phyloP scores from a whole-genome alignment of 2,888 invertebrate species.

The Orthosia gracilis region DNA sequence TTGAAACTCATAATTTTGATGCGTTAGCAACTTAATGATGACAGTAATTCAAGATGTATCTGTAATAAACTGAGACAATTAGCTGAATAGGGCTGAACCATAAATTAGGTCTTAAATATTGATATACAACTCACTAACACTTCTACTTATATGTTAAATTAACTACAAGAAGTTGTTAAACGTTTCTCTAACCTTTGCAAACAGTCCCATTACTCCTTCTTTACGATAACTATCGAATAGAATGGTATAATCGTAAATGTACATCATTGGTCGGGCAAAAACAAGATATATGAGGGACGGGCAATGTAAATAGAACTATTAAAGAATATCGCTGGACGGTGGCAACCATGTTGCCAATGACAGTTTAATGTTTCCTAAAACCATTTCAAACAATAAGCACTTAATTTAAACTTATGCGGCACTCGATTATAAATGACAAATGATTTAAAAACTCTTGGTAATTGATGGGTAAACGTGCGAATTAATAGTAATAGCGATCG shows the following conservation, averaged over 20 bases:
- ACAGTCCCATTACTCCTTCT: conserved; percentile 69
- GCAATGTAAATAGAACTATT: conserved; percentile 69
- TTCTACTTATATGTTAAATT: conserved; percentile 56
- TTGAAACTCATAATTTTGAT: conserved; percentile 38
- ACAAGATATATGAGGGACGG: conserved; percentile 63
- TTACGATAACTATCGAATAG: conserved; percentile 72
- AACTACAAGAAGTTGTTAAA: conserved; percentile 60
- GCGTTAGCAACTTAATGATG: conserved; percentile 33
- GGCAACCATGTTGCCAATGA: conserved; percentile 53
- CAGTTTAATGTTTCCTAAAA: conserved; percentile 68
- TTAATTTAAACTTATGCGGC: conserved; percentile 70
- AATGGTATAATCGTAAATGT: conserved; percentile 68
- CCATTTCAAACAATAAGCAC: conserved; percentile 72
- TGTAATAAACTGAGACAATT: conserved; percentile 57
- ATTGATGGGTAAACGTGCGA: conserved; percentile 83
- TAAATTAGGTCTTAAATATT: conserved; percentile 54
- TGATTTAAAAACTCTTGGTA: conserved; percentile 82
- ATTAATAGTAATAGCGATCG: conserved; percentile 82
- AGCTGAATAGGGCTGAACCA: conserved; percentile 24
- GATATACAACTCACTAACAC: conserved; percentile 43
- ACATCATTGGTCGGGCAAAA: conserved; percentile 65
- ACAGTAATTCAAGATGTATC: conserved; percentile 35
- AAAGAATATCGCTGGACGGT: conserved; percentile 60
- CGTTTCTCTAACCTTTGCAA: conserved; percentile 74
- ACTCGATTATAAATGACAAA: conserved; percentile 84